Conservation (phyloP, 2,888 invertebrate species). For the Drosophila monieri region DNA sequence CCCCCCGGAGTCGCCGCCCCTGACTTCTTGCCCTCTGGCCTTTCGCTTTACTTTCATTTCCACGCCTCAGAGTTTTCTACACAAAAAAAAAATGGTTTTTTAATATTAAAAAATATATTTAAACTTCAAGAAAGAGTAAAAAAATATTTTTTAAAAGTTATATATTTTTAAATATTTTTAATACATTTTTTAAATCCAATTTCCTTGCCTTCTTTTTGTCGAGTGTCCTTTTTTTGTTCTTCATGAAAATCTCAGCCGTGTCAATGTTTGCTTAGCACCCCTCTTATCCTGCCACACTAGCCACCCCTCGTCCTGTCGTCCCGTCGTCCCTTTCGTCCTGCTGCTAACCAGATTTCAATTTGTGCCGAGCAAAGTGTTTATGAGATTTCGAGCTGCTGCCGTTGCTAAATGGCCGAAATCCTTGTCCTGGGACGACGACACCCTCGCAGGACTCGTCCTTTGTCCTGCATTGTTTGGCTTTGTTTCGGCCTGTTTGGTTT, state of each 20-base stretch:
- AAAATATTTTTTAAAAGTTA: no score
- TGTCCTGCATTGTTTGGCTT: constrained; percentile 24
- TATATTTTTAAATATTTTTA: no score
- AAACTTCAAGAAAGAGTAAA: no score
- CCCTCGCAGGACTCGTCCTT: constrained; percentile 48
- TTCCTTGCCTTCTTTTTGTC: not conserved
- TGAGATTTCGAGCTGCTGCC: constrained; percentile 64
- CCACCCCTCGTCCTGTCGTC: not conserved
- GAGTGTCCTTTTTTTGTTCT: constrained; percentile 24
- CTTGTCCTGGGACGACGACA: constrained; percentile 53
- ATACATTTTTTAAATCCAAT: not conserved
- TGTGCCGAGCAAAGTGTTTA: constrained; percentile 81
- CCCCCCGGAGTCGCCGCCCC: no score
- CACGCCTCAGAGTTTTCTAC: no score
- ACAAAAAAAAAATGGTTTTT: no score
- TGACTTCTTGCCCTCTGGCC: no score
- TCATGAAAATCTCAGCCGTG: constrained; percentile 50
- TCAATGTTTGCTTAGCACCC: constrained; percentile 52
- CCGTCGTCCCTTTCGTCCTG: not conserved
- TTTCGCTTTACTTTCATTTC: not conserved
- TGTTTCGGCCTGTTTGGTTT: constrained; percentile 47
- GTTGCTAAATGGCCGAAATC: constrained; percentile 65
- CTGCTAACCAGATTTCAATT: constrained; percentile 81
- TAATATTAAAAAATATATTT: no score
- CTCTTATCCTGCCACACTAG: not conserved